Evolutionary conservation across 2,888 invertebrate species (phyloP).

Genomic region (Ceratothoa steindachneri): DNA sequence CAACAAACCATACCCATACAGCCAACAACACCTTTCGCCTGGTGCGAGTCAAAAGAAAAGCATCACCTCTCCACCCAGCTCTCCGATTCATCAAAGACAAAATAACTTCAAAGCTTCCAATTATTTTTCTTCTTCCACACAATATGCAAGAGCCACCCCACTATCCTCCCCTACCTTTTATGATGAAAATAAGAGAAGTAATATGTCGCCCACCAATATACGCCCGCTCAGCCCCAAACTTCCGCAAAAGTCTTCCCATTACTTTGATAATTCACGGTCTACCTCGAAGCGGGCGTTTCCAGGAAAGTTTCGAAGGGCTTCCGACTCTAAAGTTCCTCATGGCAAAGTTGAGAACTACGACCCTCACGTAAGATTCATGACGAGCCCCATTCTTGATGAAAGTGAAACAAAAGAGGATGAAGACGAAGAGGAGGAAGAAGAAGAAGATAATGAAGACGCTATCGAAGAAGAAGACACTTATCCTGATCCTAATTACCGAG

Average conservation of each 20-base stretch:
- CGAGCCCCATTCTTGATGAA: not conserved
- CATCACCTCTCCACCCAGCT: not conserved
- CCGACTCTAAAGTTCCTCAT: not conserved
- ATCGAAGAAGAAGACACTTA: not conserved
- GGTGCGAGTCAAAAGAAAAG: not conserved
- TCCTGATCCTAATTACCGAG: not conserved
- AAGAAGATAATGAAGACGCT: not conserved
- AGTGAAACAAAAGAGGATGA: not conserved
- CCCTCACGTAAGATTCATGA: not conserved
- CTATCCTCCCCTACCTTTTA: not conserved
- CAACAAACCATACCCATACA: not conserved
- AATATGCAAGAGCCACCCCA: not conserved
- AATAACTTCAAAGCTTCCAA: not conserved
- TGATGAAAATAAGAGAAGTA: not conserved
- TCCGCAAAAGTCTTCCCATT: constrained; percentile 8
- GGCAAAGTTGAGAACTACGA: not conserved
- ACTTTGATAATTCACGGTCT: not conserved
- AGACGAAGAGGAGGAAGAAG: not conserved
- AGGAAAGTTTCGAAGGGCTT: not conserved
- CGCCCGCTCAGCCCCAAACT: not conserved
- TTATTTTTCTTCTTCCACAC: not conserved
- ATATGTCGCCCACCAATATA: not conserved
- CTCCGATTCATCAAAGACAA: not conserved
- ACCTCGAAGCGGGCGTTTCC: not conserved
- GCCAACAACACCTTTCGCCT: not conserved